These are phyloP conservation scores for Emydoidea blandingii DNA, from an alignment of 2,797 vertebrate species.

Conservation along the genomic window DNA sequence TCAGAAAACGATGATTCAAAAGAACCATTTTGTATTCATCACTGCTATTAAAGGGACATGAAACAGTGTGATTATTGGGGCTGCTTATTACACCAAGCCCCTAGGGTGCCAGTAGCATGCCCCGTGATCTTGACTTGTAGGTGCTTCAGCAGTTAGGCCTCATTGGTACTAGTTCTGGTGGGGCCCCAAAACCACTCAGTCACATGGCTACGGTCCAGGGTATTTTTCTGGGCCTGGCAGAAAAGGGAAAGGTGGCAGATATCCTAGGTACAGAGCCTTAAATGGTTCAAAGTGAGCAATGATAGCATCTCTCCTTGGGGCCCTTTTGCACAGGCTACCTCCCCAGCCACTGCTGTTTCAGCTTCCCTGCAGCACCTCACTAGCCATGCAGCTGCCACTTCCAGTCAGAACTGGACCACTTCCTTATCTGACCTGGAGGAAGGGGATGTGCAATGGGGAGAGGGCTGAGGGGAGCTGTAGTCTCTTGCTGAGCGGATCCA, in stretches of 20 bases:
- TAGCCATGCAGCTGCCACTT: background rate
- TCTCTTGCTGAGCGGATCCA: background rate
- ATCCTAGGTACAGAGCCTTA: background rate
- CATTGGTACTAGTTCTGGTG: background rate
- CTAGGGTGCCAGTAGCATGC: background rate
- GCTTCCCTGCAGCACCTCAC: background rate
- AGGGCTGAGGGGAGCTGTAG: background rate
- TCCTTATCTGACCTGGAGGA: background rate
- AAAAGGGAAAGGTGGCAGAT: background rate
- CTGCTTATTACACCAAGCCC: background rate
- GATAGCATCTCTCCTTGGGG: too few species aligned
- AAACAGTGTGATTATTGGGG: background rate
- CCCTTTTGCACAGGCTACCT: background rate
- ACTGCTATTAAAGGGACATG: constrained; percentile 20
- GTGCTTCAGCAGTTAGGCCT: background rate
- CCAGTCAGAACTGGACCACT: background rate
- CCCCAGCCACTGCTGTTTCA: background rate
- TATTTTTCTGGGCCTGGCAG: background rate
- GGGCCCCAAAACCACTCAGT: background rate
- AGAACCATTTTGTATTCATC: background rate
- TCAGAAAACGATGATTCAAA: background rate
- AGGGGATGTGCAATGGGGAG: background rate
- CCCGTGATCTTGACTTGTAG: background rate
- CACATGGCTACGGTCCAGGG: background rate
- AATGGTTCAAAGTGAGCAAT: background rate